Evolutionary conservation across 2,797 vertebrate species (phyloP), one percentile per base, ranked within the genome.

Genomic region (Margarornis squamiger): DNA sequence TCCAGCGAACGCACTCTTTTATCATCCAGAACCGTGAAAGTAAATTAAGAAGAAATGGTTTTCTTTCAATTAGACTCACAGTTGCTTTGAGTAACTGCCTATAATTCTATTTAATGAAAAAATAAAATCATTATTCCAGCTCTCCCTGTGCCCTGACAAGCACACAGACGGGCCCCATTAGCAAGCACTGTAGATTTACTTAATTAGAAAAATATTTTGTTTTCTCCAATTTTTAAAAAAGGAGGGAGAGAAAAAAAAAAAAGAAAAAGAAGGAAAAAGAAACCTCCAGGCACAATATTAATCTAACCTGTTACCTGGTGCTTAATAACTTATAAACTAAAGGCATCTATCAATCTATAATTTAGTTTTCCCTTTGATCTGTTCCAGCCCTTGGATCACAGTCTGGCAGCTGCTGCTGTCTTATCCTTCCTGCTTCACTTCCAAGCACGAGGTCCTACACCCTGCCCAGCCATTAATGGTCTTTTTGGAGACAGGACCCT

Each of bases 101-200:
- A 98, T 98, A 98, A 98, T 98, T 98, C 98, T 98, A 98, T 98
- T 98, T 98, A 98, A 98, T 98, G 98, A 98, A 98, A 98, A 98
- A 98, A 98, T 98, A 97, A 98, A 98, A 98, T 97, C 98, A 98
- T 98, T 98, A 98, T 97, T 98, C 98, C 98, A 96, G 95, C 96
- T 97, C 97, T 98, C 94, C 93, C 95, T 88, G 95, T 91, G 94
- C 96, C 95, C 96, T 96, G 97, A 98, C 97, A 96, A 91, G 93
- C 96, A 92, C 97, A 96, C 97, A 98, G 97, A 96, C 97, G 96
- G 98, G 95, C 97, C 96, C 97, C 97, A 96, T 98, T 98, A 98
- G 97, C 95, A 92, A 92, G 97, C 96, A 96, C 96, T 97, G 95
- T 96, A 98, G 97, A 98, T 98, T 98, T 98, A 98, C 98, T 98